Evolutionary conservation across 2,113 vertebrate genomes (phyloP).

Genomic region (Crotophaga sulcirostris): DNA sequence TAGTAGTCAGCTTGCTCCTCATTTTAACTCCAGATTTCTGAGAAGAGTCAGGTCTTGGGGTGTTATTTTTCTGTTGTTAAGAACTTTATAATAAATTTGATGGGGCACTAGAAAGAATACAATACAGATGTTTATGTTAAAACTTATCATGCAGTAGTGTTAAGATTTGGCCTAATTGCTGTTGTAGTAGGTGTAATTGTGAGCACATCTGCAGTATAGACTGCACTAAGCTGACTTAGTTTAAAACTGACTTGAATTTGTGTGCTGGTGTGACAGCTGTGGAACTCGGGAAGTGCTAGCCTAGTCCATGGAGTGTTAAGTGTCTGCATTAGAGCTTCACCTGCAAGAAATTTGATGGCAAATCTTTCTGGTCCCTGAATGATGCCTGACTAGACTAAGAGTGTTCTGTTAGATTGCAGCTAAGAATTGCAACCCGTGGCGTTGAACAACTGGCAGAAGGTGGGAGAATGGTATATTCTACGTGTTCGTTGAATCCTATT

Average conservation of each 20-base stretch:
- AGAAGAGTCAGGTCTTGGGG: background rate
- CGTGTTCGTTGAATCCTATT: slow-evolving; percentile 92
- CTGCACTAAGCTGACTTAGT: background rate
- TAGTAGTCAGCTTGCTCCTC: background rate
- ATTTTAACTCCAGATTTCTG: background rate
- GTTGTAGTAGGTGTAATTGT: background rate
- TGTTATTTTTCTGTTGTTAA: background rate
- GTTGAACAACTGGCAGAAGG: slow-evolving; percentile 94
- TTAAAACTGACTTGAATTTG: background rate
- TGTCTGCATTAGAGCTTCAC: background rate
- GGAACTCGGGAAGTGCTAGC: background rate
- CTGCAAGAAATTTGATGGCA: background rate
- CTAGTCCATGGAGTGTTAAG: background rate
- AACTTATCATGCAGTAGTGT: background rate
- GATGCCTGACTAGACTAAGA: background rate
- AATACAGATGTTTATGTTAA: background rate
- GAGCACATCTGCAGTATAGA: background rate
- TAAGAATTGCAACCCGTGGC: slow-evolving; percentile 92
- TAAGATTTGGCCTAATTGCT: background rate
- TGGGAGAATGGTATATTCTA: slow-evolving; percentile 97
- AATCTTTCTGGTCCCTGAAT: background rate
- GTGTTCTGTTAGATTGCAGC: slow-evolving; percentile 84
- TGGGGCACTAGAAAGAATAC: background rate
- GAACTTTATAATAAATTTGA: background rate
- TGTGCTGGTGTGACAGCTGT: background rate